Base-by-base conservation (phyloP, 35 echinoderm and acorn worm species). In the Holothuria glaberrima region DNA sequence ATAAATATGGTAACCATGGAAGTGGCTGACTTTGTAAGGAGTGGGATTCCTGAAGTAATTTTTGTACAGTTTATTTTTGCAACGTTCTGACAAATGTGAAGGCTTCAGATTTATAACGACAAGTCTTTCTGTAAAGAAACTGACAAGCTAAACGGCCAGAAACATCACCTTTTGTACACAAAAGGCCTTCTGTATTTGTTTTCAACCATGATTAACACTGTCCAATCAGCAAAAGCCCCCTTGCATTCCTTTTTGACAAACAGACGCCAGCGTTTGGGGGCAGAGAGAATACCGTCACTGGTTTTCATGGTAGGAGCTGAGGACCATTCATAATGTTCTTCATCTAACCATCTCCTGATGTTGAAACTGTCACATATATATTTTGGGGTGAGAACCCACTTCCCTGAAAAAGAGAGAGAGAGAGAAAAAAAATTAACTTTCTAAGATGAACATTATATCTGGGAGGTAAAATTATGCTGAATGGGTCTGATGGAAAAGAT, bases 121-220 rank as follows among this genome's bases (percentile, higher is more conserved):
- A n/a, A n/a, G n/a, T n/a, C n/a, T n/a, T n/a, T n/a, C n/a, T n/a
- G n/a, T n/a, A 12, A 54, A 14, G 9, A 14, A 14, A 1, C 50
- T 54, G 50, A 54, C 5, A 54, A 54, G 12, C 13, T 41, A 54
- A 5, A 9, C 5, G 12, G 50, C 5, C 3, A 54, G 28, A 14
- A 52, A n/a, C 7, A 18, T 32, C 90, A 97, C 95, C 97, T 92
- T 73, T 91, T 95, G 59, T 99, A 99, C 10, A 99, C 97, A 45
- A 66, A 59, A 6, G 91, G 89, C 90, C 91, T 88, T 26, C 69
- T 92, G 27, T 86, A 80, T 19, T 45, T 80, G 33, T 92, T 89
- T 10, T 83, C 89, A 21, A 95, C 89, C 31, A 75, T 26, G 5
- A 95, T 29, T 22, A 76, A 66, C 0, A 91, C 91, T 0, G 68